Base-by-base conservation (phyloP, 2,113 vertebrate species). In the Sinocyclocheilus anophthalmus region DNA sequence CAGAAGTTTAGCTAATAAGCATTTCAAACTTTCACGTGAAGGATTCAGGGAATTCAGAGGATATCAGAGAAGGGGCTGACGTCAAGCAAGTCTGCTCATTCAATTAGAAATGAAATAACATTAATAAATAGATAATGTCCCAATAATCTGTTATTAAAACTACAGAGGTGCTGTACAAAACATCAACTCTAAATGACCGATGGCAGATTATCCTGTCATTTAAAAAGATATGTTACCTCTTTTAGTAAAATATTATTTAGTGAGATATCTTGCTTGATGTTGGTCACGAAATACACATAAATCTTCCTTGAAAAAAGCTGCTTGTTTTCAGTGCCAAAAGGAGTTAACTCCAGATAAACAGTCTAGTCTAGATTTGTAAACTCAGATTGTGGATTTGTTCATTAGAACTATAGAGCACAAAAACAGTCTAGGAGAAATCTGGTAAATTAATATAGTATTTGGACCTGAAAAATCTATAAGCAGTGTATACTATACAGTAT, bases 281-380 rank as follows among this genome's bases (percentile, higher is more conserved):
- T 12, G 53, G 70, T 57, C 50, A 14, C 39, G 13, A 39, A 39
- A 39, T 39, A 39, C 39, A 39, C 39, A 1, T 14, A 59, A 20
- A 9, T 20, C 30, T 57, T 73, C 37, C 39, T n/a, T 73, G 37
- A 73, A 20, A 39, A 22, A 57, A 57, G 76, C 7, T 57, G 55
- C 76, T 79, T 39, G 53, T 22, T 61, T 79, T 79, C 20, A 61
- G 77, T 79, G 77, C 77, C 77, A 63, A 80, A 79, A 79, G 30
- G 22, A 42, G 30, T 78, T 24, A 6, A 37, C 37, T 61, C 22
- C 57, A 61, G 20, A 79, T 79, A 11, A 61, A 80, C 30, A 33
- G 30, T 33, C 30, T 26, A 39, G 39, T 39, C 39, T 39, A 39
- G 39, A 39, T 39, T 39, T 39, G 39, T 39, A 39, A 39, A 39